phyloP scores from a whole-genome alignment of 2,113 vertebrate genomes.

The Clarias magur region DNA sequence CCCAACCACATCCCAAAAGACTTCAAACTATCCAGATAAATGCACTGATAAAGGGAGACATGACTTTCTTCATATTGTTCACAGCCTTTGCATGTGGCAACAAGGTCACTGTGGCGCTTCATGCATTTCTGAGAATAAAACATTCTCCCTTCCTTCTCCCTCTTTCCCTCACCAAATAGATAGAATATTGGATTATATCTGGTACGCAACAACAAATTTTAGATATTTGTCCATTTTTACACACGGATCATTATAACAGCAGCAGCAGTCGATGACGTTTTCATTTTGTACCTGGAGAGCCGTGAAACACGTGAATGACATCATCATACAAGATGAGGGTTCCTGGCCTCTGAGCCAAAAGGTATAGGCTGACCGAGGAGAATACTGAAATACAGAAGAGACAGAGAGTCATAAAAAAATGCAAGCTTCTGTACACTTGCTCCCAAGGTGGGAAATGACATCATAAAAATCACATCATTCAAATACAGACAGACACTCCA shows the following conservation, averaged over 20 bases:
- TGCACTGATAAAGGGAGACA: neutral
- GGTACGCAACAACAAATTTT: too few species aligned
- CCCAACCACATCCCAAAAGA: neutral
- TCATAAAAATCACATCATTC: neutral
- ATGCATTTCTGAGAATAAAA: neutral
- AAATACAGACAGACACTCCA: neutral
- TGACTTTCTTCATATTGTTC: neutral
- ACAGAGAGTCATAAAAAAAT: neutral
- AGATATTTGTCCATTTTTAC: too few species aligned
- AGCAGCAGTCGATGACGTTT: neutral
- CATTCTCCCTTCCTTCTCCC: neutral
- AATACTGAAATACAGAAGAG: slow-evolving; percentile 76
- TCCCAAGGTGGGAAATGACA: neutral
- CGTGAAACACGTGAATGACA: slow-evolving; percentile 88
- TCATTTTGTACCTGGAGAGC: slow-evolving; percentile 84
- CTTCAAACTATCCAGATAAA: neutral
- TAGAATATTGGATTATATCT: too few species aligned
- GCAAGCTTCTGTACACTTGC: neutral
- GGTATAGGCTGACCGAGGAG: slow-evolving; percentile 89
- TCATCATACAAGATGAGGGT: slow-evolving; percentile 96
- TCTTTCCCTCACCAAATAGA: neutral
- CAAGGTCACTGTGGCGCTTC: neutral
- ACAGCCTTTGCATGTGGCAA: neutral
- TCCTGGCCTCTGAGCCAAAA: slow-evolving; percentile 87
- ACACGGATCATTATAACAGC: too few species aligned